A percentile compares a stretch with the other conserved stretches of the same genome.
phyloP scores from a whole-genome alignment of 1,140 invertebrate genomes.

The Hylaeus anthracinus region DNA sequence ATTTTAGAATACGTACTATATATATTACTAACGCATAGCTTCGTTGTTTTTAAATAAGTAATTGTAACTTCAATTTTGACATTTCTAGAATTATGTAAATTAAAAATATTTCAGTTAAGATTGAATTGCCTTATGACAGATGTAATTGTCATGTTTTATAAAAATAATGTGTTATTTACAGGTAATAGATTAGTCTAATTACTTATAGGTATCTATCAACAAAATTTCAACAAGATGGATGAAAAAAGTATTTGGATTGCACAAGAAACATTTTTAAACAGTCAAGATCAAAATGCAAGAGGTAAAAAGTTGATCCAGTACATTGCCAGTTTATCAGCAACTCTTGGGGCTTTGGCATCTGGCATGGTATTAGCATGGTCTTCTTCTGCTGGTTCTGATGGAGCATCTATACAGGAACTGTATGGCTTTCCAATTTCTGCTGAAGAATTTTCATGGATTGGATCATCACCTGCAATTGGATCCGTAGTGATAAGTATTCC shows the following conservation, averaged over 20 bases:
- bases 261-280: conserved; percentile 77
- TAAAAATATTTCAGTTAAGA: background rate
- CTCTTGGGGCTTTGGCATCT: conserved; percentile 83
- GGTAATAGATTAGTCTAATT: background rate
- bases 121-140: background rate
- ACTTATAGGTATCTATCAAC: background rate
- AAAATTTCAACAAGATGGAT: conserved; percentile 60
- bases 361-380: conserved; percentile 89
- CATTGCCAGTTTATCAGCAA: conserved; percentile 84
- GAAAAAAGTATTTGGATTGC: conserved; percentile 81
- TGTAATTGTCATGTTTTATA: background rate
- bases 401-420: conserved; percentile 67
- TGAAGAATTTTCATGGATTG: conserved; percentile 86
- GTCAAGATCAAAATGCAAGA: conserved; percentile 58
- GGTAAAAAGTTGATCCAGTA: conserved; percentile 85
- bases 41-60: too few relatives aligned
- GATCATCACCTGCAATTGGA: conserved; percentile 86
- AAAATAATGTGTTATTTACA: background rate
- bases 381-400: conserved; percentile 84
- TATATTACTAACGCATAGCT: too few relatives aligned
- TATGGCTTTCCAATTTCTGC: conserved; percentile 82
- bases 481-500: conserved; percentile 87
- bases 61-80: too few relatives aligned
- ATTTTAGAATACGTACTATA: too few relatives aligned
- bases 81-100: too few relatives aligned